Conservation (phyloP, 2,113 vertebrate species). For the Alethe diademata region DNA sequence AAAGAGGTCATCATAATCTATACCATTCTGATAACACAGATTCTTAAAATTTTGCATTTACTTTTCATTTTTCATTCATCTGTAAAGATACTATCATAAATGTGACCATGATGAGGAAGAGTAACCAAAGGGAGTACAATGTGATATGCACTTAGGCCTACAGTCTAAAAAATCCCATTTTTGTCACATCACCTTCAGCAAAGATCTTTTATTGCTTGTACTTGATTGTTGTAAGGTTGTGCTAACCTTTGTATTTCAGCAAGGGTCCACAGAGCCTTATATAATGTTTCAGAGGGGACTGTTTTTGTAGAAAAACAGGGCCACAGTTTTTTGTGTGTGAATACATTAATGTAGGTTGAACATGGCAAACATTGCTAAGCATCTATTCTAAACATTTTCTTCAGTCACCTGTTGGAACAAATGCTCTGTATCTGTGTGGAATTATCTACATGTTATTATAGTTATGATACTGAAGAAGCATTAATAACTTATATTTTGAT, state of each 20-base stretch:
- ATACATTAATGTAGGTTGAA: background rate
- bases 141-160: background rate
- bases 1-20: background rate
- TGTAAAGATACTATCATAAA: background rate
- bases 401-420: background rate
- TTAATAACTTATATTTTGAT: background rate
- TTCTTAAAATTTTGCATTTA: background rate
- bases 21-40: background rate
- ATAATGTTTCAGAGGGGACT: background rate
- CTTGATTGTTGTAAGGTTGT: background rate
- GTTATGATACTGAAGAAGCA: background rate
- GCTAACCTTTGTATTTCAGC: background rate
- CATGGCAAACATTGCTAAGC: background rate
- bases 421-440: background rate
- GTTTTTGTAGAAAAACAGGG: background rate
- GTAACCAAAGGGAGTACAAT: background rate
- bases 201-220: background rate
- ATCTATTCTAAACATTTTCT: background rate
- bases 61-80: background rate
- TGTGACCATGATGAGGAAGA: background rate
- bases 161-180: background rate
- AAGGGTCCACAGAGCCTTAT: background rate
- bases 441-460: background rate
- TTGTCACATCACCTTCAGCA: background rate
- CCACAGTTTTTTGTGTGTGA: background rate